A percentile compares a stretch with the other conserved stretches of the same genome.
Conservation (phyloP, 2,113 vertebrate genomes). For the Ceratotherium simum region DNA sequence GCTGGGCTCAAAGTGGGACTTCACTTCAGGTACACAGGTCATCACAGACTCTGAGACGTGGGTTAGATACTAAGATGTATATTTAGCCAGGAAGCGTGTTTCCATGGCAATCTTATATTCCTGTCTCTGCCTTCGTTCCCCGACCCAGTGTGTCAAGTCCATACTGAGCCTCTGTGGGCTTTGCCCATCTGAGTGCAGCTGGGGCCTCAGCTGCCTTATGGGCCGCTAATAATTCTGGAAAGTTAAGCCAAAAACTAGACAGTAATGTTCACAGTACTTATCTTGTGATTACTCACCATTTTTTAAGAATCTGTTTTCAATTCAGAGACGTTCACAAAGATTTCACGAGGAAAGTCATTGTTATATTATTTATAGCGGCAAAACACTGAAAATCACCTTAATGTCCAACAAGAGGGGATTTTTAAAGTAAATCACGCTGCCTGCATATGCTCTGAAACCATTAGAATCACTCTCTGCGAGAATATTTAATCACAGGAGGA, state of each 20-base stretch:
- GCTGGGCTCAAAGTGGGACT: not conserved
- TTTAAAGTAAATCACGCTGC: not conserved
- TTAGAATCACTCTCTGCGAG: not conserved
- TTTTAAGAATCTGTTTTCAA: slow-evolving; percentile 28
- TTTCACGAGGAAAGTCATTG: not conserved
- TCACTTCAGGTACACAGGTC: not conserved
- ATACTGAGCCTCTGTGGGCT: not conserved
- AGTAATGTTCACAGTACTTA: not conserved
- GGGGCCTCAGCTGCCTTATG: slow-evolving; percentile 44
- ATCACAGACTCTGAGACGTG: slow-evolving; percentile 7
- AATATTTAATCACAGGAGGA: not conserved
- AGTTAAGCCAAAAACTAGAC: slow-evolving; percentile 4
- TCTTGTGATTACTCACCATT: not conserved
- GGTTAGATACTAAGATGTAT: not conserved
- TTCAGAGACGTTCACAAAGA: slow-evolving; percentile 23
- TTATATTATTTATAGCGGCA: not conserved
- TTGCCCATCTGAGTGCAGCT: slow-evolving; percentile 44
- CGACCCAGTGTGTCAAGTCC: not conserved
- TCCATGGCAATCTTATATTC: slow-evolving; percentile 49
- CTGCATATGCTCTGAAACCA: not conserved
- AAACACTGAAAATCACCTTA: slow-evolving; percentile 3
- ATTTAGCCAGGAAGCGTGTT: slow-evolving; percentile 42
- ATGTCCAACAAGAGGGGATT: not conserved
- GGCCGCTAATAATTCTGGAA: slow-evolving; percentile 7
- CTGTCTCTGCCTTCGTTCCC: not conserved